These are phyloP conservation scores for Tetramorium alpestre DNA, from an alignment of 1,140 invertebrate genomes.

Conservation along the genomic window DNA sequence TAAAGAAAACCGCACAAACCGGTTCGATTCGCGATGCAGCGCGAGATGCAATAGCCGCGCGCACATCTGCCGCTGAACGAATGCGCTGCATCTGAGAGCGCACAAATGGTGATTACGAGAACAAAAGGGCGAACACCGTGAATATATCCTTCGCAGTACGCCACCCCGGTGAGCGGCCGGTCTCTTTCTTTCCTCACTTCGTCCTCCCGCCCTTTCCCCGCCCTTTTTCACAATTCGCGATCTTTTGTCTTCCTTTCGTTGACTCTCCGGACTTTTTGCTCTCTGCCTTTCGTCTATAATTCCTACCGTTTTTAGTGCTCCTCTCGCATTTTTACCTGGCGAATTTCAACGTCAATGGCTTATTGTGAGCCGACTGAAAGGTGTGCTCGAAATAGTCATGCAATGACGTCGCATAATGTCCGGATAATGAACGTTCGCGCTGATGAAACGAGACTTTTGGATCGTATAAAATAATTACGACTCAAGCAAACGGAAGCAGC, in stretches of 20 bases:
- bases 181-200: conserved; percentile 15
- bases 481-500: neutral
- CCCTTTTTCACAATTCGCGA: conserved; percentile 27
- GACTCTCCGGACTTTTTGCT: conserved; percentile 55
- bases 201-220: neutral
- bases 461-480: conserved; percentile 16
- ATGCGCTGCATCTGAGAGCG: conserved; percentile 53
- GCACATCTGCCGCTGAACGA: conserved; percentile 67
- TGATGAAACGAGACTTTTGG: conserved; percentile 16
- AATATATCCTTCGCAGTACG: conserved; percentile 59
- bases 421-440: conserved; percentile 30
- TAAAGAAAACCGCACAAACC: conserved; percentile 59
- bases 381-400: conserved; percentile 27
- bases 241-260: conserved; percentile 59
- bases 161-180: conserved; percentile 9
- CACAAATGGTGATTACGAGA: conserved; percentile 71
- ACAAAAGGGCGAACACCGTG: conserved; percentile 71
- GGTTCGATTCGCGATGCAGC: conserved; percentile 61
- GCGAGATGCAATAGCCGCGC: conserved; percentile 56
- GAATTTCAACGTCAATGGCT: conserved; percentile 57
- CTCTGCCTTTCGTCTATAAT: conserved; percentile 36
- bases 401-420: conserved; percentile 40
- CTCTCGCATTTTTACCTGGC: conserved; percentile 31
- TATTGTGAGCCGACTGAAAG: conserved; percentile 53
- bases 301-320: conserved; percentile 50